Evolutionary conservation across 2,113 vertebrate genomes (phyloP).

Genomic region (Gymnobelideus leadbeateri): DNA sequence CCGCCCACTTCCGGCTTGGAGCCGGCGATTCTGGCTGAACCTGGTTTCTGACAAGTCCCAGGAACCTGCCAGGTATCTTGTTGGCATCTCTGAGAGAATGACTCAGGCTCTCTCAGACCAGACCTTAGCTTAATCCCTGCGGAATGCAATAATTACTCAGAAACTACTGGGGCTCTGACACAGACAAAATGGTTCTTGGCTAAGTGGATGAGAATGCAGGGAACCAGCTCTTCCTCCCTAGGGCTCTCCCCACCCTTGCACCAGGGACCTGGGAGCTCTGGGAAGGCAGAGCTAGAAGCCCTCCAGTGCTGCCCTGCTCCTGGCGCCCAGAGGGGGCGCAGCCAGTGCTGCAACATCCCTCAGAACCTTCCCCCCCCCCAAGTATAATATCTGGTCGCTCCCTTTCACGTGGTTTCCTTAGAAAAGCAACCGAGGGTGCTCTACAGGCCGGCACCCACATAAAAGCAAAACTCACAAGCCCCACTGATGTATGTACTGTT

Average conservation of each 20-base stretch:
- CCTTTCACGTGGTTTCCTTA: background rate
- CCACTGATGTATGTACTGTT: too few relatives aligned
- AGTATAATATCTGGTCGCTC: background rate
- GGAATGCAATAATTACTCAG: background rate
- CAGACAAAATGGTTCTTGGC: background rate
- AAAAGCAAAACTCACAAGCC: too few relatives aligned
- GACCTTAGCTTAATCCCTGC: background rate
- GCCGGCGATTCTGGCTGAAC: background rate
- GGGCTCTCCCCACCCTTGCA: too few relatives aligned
- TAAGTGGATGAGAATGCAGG: background rate
- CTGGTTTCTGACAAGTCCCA: background rate
- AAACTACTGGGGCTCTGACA: background rate
- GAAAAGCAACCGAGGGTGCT: too few relatives aligned
- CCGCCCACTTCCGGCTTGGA: background rate
- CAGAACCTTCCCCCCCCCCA: too few relatives aligned
- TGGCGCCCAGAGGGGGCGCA: too few relatives aligned
- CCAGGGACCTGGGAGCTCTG: background rate
- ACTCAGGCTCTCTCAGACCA: background rate
- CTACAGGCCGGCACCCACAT: background rate
- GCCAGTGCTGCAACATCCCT: too few relatives aligned
- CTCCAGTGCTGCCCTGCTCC: fast-evolving
- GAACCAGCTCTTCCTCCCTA: too few relatives aligned
- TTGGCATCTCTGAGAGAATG: background rate
- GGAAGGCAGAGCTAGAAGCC: background rate
- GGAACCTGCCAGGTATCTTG: background rate